Conservation (phyloP, 2,888 invertebrate genomes). For the Microctonus hyperodae region DNA sequence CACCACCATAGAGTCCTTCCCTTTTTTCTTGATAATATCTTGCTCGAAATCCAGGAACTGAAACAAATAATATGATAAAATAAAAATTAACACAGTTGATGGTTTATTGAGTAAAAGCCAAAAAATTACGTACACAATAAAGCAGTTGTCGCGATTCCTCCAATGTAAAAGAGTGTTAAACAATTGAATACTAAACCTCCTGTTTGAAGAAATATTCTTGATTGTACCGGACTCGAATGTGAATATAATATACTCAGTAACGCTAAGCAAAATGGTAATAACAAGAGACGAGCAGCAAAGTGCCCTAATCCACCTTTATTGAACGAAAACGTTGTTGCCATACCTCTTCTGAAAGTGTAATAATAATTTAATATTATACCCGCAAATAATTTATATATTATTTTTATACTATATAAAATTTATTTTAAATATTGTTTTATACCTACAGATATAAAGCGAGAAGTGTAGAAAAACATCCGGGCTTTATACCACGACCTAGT, state of each 20-base stretch:
- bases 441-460: conserved; percentile 56
- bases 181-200: conserved; percentile 70
- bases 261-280: conserved; percentile 71
- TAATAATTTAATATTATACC: too few species aligned
- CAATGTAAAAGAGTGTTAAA: conserved; percentile 80
- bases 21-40: conserved; percentile 90
- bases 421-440: conserved; percentile 19
- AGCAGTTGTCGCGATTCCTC: conserved; percentile 59
- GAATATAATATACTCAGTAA: conserved; percentile 57
- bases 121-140: conserved; percentile 53
- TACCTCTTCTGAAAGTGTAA: conserved; percentile 71
- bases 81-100: not conserved
- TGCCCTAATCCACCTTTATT: conserved; percentile 79
- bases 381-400: too few species aligned
- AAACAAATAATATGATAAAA: conserved; percentile 19
- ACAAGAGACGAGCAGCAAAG: conserved; percentile 76
- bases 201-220: conserved; percentile 58
- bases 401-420: too few species aligned
- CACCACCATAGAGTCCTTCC: conserved; percentile 88
- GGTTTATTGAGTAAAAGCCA: not conserved
- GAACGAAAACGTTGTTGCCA: conserved; percentile 81
- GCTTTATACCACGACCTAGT: conserved; percentile 57
- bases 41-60: conserved; percentile 86
- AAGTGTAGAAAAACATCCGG: conserved; percentile 59
- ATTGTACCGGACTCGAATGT: conserved; percentile 55